These are phyloP conservation scores for Ia io DNA, from an alignment of 2,113 vertebrate species.

Conservation along the genomic window DNA sequence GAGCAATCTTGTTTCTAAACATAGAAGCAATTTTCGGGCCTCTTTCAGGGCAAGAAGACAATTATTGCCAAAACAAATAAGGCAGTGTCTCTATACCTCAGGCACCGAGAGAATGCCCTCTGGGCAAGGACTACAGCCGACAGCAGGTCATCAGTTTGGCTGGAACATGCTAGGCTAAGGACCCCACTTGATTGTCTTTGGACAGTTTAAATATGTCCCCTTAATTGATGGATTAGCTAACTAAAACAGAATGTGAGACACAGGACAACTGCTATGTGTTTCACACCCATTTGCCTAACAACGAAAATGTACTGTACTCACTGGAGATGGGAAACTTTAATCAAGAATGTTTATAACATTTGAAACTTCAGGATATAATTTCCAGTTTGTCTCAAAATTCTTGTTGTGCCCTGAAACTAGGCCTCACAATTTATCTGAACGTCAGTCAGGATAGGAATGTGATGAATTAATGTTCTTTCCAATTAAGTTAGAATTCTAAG, in stretches of 20 bases:
- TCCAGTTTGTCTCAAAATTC: slow-evolving; percentile 51
- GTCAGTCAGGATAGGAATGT: neutral
- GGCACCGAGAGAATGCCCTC: slow-evolving; percentile 69
- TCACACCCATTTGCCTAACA: slow-evolving; percentile 59
- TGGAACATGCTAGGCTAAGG: slow-evolving; percentile 42
- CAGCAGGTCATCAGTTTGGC: slow-evolving; percentile 38
- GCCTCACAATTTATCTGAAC: slow-evolving; percentile 33
- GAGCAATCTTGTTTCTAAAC: slow-evolving; percentile 88
- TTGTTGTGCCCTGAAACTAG: slow-evolving; percentile 1
- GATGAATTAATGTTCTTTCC: neutral
- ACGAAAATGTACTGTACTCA: slow-evolving; percentile 61
- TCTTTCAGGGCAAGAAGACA: slow-evolving; percentile 82
- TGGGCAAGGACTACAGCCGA: slow-evolving; percentile 10
- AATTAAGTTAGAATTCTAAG: neutral
- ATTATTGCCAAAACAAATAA: slow-evolving; percentile 88
- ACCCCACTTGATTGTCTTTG: slow-evolving; percentile 68
- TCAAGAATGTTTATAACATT: slow-evolving; percentile 5
- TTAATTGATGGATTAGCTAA: slow-evolving; percentile 78
- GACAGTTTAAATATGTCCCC: slow-evolving; percentile 72
- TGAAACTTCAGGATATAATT: slow-evolving; percentile 21
- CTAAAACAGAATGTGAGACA: slow-evolving; percentile 70
- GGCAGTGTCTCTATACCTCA: slow-evolving; percentile 84
- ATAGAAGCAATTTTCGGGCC: slow-evolving; percentile 86
- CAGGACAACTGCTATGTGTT: slow-evolving; percentile 43
- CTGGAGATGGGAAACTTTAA: slow-evolving; percentile 23